These are phyloP conservation scores for Eupithecia vulgata DNA, from an alignment of 2,888 invertebrate genomes.

Conservation along the genomic window DNA sequence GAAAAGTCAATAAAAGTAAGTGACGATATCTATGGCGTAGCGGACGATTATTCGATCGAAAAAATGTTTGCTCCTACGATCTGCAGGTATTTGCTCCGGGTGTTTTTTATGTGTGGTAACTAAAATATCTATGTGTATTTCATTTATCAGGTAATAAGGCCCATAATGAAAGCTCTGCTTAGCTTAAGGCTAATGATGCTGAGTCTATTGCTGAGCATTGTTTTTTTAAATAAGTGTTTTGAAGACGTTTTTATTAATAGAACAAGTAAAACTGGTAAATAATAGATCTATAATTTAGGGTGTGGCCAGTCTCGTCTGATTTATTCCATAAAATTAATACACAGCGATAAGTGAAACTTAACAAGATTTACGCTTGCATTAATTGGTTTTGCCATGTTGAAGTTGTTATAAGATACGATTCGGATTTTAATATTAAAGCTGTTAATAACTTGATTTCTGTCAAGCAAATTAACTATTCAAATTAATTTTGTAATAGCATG, in stretches of 20 bases:
- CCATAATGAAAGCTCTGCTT: neutral
- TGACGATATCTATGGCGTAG: no score
- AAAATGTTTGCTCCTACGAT: neutral
- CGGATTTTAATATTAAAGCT: slow-evolving; percentile 9
- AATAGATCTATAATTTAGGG: slow-evolving; percentile 16
- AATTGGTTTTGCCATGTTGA: slow-evolving; percentile 29
- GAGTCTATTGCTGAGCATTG: neutral
- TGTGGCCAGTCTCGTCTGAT: slow-evolving; percentile 42
- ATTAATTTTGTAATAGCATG: slow-evolving; percentile 39
- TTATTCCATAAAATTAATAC: slow-evolving; percentile 46
- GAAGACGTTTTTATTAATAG: neutral
- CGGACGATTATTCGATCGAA: no score
- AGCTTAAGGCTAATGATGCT: neutral
- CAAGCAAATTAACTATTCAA: slow-evolving; percentile 41
- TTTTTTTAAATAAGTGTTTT: neutral
- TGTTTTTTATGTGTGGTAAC: neutral
- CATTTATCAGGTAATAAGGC: neutral
- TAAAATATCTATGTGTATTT: neutral
- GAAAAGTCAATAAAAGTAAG: no score
- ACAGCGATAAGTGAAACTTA: slow-evolving; percentile 51
- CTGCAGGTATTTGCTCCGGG: neutral
- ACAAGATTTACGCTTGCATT: slow-evolving; percentile 41
- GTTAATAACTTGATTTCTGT: slow-evolving; percentile 43
- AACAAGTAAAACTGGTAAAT: neutral
- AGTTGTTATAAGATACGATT: slow-evolving; percentile 9